A percentile compares a stretch with the other conserved stretches of the same genome.
Evolutionary conservation across 2,888 invertebrate genomes (phyloP).

Genomic region (Synergus itoensis): DNA sequence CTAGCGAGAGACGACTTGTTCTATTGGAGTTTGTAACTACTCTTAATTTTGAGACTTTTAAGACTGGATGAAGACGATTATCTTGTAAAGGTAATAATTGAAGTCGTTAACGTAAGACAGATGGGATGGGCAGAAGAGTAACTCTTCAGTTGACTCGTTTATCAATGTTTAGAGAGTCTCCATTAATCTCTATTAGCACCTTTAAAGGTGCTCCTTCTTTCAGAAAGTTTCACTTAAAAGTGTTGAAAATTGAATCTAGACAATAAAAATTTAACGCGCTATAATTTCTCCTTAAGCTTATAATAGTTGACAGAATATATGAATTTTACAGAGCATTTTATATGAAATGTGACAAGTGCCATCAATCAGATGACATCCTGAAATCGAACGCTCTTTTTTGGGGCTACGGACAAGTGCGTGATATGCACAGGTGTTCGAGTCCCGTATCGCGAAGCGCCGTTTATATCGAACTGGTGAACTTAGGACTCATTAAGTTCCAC

Average conservation of each 20-base stretch:
- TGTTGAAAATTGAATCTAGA: constrained; percentile 2
- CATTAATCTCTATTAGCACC: constrained; percentile 39
- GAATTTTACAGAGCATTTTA: too few species aligned
- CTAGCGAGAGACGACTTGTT: neutral
- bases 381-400: neutral
- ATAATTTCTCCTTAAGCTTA: too few species aligned
- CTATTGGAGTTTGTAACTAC: neutral
- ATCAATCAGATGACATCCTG: neutral
- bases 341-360: neutral
- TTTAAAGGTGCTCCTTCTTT: neutral
- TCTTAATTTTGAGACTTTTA: neutral
- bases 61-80: neutral
- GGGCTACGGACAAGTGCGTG: constrained; percentile 12
- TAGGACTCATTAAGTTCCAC: constrained; percentile 71
- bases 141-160: constrained; percentile 31
- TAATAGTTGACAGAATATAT: neutral
- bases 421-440: constrained; percentile 54
- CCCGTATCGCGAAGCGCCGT: constrained; percentile 52
- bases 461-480: constrained; percentile 61
- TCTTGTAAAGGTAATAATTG: constrained; percentile 18
- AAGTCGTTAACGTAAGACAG: constrained; percentile 36
- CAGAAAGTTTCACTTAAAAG: neutral
- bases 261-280: neutral
- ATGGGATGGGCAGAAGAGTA: neutral
- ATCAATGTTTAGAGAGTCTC: constrained; percentile 36